phyloP scores from a whole-genome alignment of 2,797 vertebrate species.

The Varecia variegata region DNA sequence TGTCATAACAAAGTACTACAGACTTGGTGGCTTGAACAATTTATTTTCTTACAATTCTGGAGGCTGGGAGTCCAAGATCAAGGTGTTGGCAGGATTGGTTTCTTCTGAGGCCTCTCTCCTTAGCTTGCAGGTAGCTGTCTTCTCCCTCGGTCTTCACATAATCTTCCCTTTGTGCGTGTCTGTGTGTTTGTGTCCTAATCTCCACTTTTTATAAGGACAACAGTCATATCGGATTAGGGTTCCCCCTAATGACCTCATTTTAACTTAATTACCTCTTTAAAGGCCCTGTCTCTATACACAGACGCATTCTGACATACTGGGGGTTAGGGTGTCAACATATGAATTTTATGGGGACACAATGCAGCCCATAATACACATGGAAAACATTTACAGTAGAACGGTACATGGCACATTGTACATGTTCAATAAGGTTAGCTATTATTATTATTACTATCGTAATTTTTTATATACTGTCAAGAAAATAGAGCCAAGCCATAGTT shows the following conservation, averaged over 20 bases:
- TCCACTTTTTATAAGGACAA: background rate
- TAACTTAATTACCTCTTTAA: background rate
- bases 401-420: background rate
- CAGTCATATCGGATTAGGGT: background rate
- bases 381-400: background rate
- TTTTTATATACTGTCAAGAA: background rate
- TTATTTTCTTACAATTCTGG: background rate
- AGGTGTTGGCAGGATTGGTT: background rate
- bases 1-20: background rate
- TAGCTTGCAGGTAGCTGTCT: background rate
- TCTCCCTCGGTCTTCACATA: background rate
- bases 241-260: background rate
- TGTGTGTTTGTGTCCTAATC: background rate
- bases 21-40: background rate
- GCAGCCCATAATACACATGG: background rate
- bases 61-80: background rate
- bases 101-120: background rate
- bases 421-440: background rate
- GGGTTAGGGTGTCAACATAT: background rate
- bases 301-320: background rate
- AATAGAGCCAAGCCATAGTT: background rate
- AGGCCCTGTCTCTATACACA: background rate
- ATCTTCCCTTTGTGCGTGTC: background rate
- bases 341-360: too few relatives aligned
- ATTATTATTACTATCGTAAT: background rate